Base-by-base conservation (phyloP, 2,113 vertebrate genomes). In the Gymnorhina tibicen region DNA sequence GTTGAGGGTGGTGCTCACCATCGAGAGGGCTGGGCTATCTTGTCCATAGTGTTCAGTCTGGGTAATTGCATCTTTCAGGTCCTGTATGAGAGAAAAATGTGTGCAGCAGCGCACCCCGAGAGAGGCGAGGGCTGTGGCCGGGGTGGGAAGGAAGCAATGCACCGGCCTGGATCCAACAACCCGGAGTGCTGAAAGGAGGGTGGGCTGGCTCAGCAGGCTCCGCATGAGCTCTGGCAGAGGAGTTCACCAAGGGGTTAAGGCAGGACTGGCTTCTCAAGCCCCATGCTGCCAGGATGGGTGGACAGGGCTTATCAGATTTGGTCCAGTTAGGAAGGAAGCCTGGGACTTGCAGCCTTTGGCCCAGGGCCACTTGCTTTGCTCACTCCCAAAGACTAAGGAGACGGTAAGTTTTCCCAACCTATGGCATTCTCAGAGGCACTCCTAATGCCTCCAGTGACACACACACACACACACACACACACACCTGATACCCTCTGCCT, bases 61-160 rank as follows among this genome's bases (percentile, higher is more conserved):
- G 96, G 96, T 97, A 94, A 97, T 96, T 94, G 96, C 95, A 96
- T 97, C 96, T 97, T 97, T 97, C 96, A 97, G 95, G 92, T 97
- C 96, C 96, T 96, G 96, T 87, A 68, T 92, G 95, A 96, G 94
- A 97, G 96, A 94, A 93, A 96, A 96, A 97, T 11, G 93, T 88
- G 96, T 96, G 96, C 96, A 93, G 81, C 90, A 96, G 39, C 1
- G 82, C 92, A 88, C 92, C 88, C 63, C 28, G 13, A 93, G 82
- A 80, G 70, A 23, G 89, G 83, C 52, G 13, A 59, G 90, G 88
- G 85, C 90, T 2, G 0, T 89, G 85, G 42, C 30, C 1, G 2
- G 68, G 55, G 7, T 69, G 67, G 37, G 63, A 53, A 46, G 50
- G 26, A 13, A 82, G 63, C 26, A 60, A 44, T 3, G 37, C 37